A percentile compares a stretch with the other conserved stretches of the same genome.
Conservation (phyloP, 1,140 invertebrate genomes). For the Ceratina japonica region DNA sequence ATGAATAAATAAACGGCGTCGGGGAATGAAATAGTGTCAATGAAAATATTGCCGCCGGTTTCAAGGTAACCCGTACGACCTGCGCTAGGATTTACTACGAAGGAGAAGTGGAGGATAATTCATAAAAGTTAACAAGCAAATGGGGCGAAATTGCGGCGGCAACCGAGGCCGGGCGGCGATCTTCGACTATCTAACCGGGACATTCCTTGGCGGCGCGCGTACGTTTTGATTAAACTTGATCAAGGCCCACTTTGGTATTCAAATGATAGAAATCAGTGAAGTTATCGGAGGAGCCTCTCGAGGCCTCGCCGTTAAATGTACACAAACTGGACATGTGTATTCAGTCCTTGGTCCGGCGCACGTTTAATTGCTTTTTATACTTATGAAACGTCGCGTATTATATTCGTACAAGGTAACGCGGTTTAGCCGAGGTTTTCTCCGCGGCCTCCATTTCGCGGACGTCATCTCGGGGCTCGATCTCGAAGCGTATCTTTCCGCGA, state of each 20-base stretch:
- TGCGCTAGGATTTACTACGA: constrained; percentile 22
- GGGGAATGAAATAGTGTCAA: no score
- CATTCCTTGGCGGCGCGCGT: not conserved
- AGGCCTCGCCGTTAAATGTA: not conserved
- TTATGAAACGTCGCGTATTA: not conserved
- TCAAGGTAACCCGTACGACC: no score
- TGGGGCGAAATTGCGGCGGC: constrained; percentile 15
- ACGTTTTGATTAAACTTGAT: not conserved
- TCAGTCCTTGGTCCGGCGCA: no score
- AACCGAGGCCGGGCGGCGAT: constrained; percentile 8
- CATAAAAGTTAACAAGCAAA: constrained; percentile 43
- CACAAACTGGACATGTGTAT: not conserved
- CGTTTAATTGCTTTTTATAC: not conserved
- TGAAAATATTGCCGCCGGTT: no score
- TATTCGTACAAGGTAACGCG: not conserved
- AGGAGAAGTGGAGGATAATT: constrained; percentile 26
- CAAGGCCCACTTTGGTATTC: constrained; percentile 10
- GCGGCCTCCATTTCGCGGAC: not conserved
- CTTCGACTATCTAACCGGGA: not conserved
- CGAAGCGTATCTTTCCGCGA: constrained; percentile 5
- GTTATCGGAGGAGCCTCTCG: not conserved
- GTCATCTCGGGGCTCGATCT: constrained; percentile 17
- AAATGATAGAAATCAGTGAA: constrained; percentile 1
- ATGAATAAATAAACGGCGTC: no score
- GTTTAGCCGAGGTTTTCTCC: not conserved